These are phyloP conservation scores for Whitmania pigra DNA, from an alignment of 1,140 invertebrate genomes.

Conservation along the genomic window DNA sequence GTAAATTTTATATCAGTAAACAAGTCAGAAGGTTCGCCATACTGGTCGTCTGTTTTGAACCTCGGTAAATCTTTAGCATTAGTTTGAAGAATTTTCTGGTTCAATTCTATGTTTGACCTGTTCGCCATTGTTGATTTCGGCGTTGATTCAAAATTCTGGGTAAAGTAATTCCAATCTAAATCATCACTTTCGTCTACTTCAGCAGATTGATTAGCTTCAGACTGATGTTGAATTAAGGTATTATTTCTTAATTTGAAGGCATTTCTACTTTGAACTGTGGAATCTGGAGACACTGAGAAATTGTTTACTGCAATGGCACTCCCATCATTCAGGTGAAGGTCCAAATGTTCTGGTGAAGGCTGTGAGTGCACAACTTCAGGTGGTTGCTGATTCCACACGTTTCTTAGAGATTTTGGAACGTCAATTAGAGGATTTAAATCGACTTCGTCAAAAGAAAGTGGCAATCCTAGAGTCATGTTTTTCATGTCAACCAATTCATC, in stretches of 20 bases:
- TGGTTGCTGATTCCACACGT: neutral
- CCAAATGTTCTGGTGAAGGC: neutral
- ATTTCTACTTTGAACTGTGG: neutral
- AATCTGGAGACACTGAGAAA: neutral
- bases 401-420: no score
- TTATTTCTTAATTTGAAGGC: neutral
- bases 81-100: no score
- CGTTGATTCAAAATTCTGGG: neutral
- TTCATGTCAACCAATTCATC: neutral
- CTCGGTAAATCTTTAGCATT: no score
- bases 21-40: no score
- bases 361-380: neutral
- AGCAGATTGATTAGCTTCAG: no score
- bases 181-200: neutral
- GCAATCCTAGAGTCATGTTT: neutral
- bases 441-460: no score
- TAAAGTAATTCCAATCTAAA: slow-evolving; percentile 10
- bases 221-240: neutral
- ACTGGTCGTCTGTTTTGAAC: no score
- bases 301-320: neutral
- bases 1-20: no score
- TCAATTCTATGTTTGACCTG: neutral
- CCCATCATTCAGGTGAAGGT: neutral
- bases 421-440: no score
- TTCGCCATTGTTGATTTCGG: neutral